These are phyloP conservation scores for Psittacula echo DNA, from an alignment of 2,797 vertebrate genomes.

Conservation along the genomic window DNA sequence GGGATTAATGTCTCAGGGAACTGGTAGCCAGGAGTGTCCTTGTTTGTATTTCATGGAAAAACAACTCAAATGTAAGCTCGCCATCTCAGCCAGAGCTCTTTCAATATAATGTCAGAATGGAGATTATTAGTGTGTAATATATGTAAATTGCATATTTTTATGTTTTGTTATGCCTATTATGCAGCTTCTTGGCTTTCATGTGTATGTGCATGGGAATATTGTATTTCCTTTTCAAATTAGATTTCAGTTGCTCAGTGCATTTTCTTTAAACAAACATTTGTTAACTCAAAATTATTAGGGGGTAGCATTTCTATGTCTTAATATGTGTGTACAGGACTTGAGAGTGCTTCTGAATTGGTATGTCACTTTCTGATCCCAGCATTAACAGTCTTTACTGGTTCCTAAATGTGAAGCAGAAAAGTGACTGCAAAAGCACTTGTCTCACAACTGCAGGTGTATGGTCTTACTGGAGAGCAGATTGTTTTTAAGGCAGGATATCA, in stretches of 20 bases:
- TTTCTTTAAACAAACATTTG: conserved; percentile 71
- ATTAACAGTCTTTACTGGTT: neutral
- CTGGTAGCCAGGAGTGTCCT: conserved; percentile 33
- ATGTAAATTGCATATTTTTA: conserved; percentile 94
- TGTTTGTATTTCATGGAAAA: conserved; percentile 50
- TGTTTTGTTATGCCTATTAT: conserved; percentile 77
- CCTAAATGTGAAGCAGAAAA: neutral
- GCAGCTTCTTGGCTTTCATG: conserved; percentile 68
- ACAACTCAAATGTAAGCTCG: conserved; percentile 39
- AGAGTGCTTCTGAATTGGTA: conserved; percentile 9
- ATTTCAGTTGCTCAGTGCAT: conserved; percentile 57
- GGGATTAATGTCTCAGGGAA: conserved; percentile 13
- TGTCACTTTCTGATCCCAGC: neutral
- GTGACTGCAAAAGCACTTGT: neutral
- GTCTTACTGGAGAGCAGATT: neutral
- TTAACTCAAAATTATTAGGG: conserved; percentile 62
- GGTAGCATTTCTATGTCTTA: conserved; percentile 29
- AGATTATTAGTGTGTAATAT: conserved; percentile 91
- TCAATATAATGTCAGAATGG: conserved; percentile 66
- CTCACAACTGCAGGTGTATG: neutral
- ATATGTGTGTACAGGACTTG: neutral
- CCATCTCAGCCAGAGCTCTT: conserved; percentile 56
- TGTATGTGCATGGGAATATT: conserved; percentile 68
- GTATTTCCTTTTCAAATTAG: conserved; percentile 75
- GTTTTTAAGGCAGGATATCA: neutral